phyloP scores from a whole-genome alignment of 2,888 invertebrate species.

The Seira musarum region DNA sequence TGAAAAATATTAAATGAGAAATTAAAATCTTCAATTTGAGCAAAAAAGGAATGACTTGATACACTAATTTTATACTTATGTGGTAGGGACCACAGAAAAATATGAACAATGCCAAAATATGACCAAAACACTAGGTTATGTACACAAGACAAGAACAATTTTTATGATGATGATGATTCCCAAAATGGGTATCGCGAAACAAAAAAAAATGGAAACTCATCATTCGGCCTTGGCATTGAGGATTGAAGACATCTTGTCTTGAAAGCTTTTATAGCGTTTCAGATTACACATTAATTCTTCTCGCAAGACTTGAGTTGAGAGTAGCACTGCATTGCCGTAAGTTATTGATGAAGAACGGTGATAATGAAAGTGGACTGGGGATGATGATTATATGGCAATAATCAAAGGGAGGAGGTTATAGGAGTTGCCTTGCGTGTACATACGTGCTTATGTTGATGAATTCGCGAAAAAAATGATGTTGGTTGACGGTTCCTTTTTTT shows the following conservation, averaged over 20 bases:
- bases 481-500: conserved; percentile 9
- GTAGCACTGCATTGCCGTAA: no score
- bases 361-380: conserved; percentile 30
- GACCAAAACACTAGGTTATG: background rate
- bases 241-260: conserved; percentile 24
- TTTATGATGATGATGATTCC: conserved; percentile 26
- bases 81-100: no score
- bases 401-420: conserved; percentile 22
- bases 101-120: no score
- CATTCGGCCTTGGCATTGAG: conserved; percentile 42
- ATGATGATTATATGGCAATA: conserved; percentile 3
- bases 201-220: background rate
- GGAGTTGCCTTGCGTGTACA: background rate
- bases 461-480: background rate
- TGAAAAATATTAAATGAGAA: no score
- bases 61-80: no score
- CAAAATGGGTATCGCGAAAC: conserved; percentile 36
- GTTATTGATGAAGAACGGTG: conserved; percentile 38
- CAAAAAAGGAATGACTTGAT: no score
- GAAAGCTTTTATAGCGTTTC: conserved; percentile 8
- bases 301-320: no score
- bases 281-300: background rate
- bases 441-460: conserved; percentile 8
- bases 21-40: no score
- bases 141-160: background rate